Percentiles rank a stretch among this genome's conserved stretches.
These are phyloP conservation scores for Eumeta japonica DNA, from an alignment of 1,140 invertebrate species.

Conservation along the genomic window DNA sequence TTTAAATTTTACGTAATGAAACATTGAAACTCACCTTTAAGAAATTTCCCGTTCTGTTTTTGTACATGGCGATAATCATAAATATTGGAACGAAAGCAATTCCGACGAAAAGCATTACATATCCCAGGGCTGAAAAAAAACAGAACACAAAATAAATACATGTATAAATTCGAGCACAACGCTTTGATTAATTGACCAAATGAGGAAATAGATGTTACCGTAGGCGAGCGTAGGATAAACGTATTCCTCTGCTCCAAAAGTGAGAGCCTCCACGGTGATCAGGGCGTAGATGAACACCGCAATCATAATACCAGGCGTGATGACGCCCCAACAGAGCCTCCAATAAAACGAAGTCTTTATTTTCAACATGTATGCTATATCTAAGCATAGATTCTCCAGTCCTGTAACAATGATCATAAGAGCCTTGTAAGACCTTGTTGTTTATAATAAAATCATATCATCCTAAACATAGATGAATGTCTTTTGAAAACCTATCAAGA, in stretches of 20 bases:
- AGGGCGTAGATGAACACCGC: conserved; percentile 69
- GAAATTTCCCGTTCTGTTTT: conserved; percentile 21
- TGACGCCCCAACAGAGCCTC: conserved; percentile 76
- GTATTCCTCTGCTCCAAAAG: conserved; percentile 40
- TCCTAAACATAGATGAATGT: too few species aligned
- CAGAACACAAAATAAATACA: too few species aligned
- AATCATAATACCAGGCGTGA: conserved; percentile 72
- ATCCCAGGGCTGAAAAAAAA: conserved; percentile 28
- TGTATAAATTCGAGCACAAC: too few species aligned
- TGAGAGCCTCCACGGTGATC: conserved; percentile 50
- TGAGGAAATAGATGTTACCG: too few species aligned
- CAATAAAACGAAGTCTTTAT: conserved; percentile 72
- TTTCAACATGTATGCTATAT: conserved; percentile 78
- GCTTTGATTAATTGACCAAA: too few species aligned
- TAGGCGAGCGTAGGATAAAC: conserved; percentile 33
- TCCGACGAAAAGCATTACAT: conserved; percentile 25
- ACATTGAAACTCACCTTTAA: conserved; percentile 19
- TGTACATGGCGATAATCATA: conserved; percentile 18
- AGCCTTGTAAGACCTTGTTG: too few species aligned
- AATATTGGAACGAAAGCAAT: conserved; percentile 24
- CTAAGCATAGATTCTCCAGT: conserved; percentile 68
- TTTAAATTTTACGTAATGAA: too few species aligned
- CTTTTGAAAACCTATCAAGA: too few species aligned
- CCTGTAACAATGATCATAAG: conserved; percentile 49
- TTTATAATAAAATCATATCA: too few species aligned